A percentile compares a stretch with the other conserved stretches of the same genome.
phyloP scores from a whole-genome alignment of 2,113 vertebrate genomes.

The Myrmophylax atrothorax region DNA sequence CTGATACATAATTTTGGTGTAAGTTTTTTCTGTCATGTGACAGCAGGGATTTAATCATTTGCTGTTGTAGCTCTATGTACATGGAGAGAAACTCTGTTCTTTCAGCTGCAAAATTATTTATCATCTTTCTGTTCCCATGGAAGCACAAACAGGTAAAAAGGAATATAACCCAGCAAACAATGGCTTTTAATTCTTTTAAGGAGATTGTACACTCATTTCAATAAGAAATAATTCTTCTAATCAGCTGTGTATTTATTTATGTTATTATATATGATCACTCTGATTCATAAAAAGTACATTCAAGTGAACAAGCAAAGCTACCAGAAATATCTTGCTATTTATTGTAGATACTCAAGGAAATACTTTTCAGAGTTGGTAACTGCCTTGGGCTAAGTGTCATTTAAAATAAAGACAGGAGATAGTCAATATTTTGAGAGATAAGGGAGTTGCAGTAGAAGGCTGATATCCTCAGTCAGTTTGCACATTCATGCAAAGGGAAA shows the following conservation, averaged over 20 bases:
- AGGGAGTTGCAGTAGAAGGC: neutral
- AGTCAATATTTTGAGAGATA: neutral
- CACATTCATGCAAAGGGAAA: neutral
- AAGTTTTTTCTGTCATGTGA: neutral
- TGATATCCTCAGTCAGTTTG: neutral
- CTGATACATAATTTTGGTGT: neutral
- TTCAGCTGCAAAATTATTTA: neutral
- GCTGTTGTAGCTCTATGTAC: neutral
- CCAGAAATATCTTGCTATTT: neutral
- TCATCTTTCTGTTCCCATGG: neutral
- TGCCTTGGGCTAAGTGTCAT: neutral
- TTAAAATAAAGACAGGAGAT: neutral
- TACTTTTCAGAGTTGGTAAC: neutral
- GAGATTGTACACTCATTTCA: neutral
- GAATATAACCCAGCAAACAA: neutral
- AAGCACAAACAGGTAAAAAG: neutral
- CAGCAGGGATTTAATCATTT: neutral
- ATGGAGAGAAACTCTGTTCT: neutral
- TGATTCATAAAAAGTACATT: neutral
- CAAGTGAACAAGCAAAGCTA: neutral
- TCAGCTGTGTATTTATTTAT: neutral
- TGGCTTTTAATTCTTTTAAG: neutral
- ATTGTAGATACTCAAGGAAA: neutral
- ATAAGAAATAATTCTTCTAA: neutral
- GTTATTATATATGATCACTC: neutral